These are phyloP conservation scores for Sipha flava DNA, from an alignment of 1,140 invertebrate species.

Conservation along the genomic window DNA sequence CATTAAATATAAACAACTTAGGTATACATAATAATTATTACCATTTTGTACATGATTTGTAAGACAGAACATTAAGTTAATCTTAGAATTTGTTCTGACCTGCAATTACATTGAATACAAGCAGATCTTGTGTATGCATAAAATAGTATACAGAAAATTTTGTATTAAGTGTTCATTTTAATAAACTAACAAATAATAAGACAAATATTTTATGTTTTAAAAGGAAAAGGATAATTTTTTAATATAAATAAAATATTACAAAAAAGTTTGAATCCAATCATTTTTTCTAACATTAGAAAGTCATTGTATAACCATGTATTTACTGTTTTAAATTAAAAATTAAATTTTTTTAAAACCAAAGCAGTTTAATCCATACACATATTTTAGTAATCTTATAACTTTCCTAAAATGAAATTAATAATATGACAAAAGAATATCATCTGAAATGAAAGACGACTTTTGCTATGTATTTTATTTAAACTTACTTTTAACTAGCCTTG, in stretches of 20 bases:
- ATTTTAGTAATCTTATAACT: not conserved
- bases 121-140: not conserved
- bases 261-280: no score
- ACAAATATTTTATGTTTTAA: no score
- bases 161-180: not conserved
- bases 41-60: not conserved
- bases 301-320: no score
- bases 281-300: no score
- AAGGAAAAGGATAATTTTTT: no score
- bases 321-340: no score
- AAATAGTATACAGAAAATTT: not conserved
- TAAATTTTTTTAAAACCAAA: no score
- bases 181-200: not conserved
- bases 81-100: not conserved
- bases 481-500: no score
- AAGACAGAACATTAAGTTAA: not conserved
- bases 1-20: not conserved
- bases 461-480: no score
- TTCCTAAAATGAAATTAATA: not conserved
- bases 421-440: not conserved
- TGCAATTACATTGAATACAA: not conserved
- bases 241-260: no score
- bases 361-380: not conserved
- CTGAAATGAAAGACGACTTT: no score
- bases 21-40: not conserved